Base-by-base conservation (phyloP, 2,113 vertebrate species). In the Oceanodroma tethys region DNA sequence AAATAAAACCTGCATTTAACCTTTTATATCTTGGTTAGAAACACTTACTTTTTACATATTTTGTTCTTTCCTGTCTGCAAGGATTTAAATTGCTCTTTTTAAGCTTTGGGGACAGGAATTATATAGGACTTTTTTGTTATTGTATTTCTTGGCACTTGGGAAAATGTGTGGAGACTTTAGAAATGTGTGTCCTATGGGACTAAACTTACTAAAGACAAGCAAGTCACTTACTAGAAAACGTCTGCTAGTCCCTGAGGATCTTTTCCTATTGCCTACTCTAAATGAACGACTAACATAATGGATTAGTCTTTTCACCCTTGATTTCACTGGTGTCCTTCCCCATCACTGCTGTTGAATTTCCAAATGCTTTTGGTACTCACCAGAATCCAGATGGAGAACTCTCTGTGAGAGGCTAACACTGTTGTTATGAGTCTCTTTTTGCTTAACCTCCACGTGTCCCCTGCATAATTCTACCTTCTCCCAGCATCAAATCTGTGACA, bases 241-340 rank as follows among this genome's bases (percentile, higher is more conserved):
- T 25, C 48, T 95, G 60, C 66, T 62, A 16, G 65, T 74, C 87
- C 76, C 88, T 66, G 88, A 91, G 86, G 83, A 80, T 81, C 84
- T 95, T 91, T 84, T 83, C 53, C 58, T 76, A 88, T 97, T 95
- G 81, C 72, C 81, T 95, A 38, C 88, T 95, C 20, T 79, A 88
- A 96, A 94, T 81, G 67, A 95, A 95, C 92, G 96, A 90, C 79
- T 96, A 93, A 83, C 21, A 34, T 72, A 92, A 80, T 75, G 81
- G 93, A 95, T 97, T 96, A 82, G 81, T 86, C 70, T 95, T 53
- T 84, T 74, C 86, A 89, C 92, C 95, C 80, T 88, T 83, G 75
- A 81, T 95, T 95, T 92, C 85, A 78, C 22, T 88, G 53, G 7
- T 87, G 85, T 88, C 85, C 58, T 90, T 91, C 73, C 53, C 66